Conservation (phyloP, 2,888 invertebrate genomes). For the Boloria selene region DNA sequence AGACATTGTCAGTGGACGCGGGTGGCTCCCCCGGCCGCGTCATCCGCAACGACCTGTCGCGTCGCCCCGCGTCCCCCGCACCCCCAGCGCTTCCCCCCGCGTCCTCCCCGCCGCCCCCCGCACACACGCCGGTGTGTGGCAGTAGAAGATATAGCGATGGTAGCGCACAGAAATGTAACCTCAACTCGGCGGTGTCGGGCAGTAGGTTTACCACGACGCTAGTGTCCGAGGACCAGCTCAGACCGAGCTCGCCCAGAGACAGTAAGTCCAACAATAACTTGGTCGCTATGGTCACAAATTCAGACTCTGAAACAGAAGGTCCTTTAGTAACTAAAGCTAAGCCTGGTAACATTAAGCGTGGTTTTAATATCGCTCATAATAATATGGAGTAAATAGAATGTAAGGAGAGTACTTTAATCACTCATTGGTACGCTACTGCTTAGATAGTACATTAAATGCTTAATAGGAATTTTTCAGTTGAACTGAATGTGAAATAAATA, state of each 20-base stretch:
- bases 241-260: slow-evolving; percentile 55
- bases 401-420: neutral
- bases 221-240: slow-evolving; percentile 62
- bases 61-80: slow-evolving; percentile 47
- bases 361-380: slow-evolving; percentile 58
- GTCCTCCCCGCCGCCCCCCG: slow-evolving; percentile 45
- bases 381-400: slow-evolving; percentile 43
- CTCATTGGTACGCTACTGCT: neutral
- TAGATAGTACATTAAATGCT: neutral
- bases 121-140: slow-evolving; percentile 44
- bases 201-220: slow-evolving; percentile 73
- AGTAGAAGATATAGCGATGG: slow-evolving; percentile 71
- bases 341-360: slow-evolving; percentile 59
- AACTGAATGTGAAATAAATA: neutral
- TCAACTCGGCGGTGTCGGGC: slow-evolving; percentile 48
- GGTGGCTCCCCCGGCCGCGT: slow-evolving; percentile 65
- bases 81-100: neutral
- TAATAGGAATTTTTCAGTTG: neutral
- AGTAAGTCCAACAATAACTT: slow-evolving; percentile 52
- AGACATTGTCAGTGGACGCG: slow-evolving; percentile 80
- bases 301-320: slow-evolving; percentile 29
- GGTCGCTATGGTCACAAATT: slow-evolving; percentile 26
- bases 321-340: slow-evolving; percentile 69
- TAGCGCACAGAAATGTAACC: slow-evolving; percentile 63
- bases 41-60: slow-evolving; percentile 65